phyloP scores from a whole-genome alignment of 2,888 invertebrate genomes.

The Baronia brevicornis region DNA sequence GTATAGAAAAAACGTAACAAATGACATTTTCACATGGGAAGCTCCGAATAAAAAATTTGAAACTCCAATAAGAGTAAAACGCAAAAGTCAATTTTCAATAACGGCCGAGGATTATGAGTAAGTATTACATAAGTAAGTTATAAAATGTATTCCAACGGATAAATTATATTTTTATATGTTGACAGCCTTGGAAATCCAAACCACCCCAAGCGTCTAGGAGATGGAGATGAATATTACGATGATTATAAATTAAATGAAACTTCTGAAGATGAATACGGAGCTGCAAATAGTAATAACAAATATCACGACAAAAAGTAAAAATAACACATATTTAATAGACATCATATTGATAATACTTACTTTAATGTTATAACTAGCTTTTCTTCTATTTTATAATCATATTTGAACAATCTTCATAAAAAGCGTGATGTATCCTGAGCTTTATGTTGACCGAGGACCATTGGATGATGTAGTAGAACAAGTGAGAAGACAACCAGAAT shows the following conservation, averaged over 20 bases:
- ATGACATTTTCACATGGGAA: conserved; percentile 48
- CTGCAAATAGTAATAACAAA: conserved; percentile 1
- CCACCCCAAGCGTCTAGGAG: too few relatives aligned
- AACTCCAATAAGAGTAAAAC: conserved; percentile 44
- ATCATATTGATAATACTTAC: not conserved
- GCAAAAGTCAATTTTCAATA: conserved; percentile 45
- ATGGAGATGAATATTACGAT: conserved; percentile 11
- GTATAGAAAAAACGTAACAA: conserved; percentile 41
- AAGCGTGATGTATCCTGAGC: conserved; percentile 50
- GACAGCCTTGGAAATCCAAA: too few relatives aligned
- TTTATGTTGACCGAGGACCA: conserved; percentile 57
- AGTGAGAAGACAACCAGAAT: conserved; percentile 60
- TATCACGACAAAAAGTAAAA: conserved; percentile 12
- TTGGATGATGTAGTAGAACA: conserved; percentile 66
- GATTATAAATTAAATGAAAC: conserved; percentile 6
- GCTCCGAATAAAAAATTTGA: conserved; percentile 25
- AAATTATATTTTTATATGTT: too few relatives aligned
- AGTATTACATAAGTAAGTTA: conserved; percentile 25
- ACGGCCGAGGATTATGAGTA: conserved; percentile 47
- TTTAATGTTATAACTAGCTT: conserved; percentile 1
- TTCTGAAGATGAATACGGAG: not conserved
- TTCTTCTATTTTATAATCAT: not conserved
- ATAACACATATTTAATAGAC: too few relatives aligned
- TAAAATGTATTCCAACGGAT: not conserved
- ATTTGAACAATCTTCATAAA: conserved; percentile 2